Evolutionary conservation across 2,797 vertebrate species (phyloP).

Genomic region (Calcarius lapponicus): DNA sequence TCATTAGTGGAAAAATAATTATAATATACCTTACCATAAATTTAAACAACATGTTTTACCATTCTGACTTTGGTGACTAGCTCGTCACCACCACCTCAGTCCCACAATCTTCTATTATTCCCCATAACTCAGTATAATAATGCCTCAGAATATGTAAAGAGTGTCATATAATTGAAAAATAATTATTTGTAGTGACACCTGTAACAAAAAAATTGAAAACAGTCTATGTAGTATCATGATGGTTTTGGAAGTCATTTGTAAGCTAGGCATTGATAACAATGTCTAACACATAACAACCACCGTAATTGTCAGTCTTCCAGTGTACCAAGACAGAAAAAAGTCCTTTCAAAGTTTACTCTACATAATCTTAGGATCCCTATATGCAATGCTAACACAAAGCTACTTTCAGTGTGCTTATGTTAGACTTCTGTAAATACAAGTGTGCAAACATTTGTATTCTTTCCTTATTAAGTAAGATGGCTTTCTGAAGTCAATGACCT

Average conservation of each 20-base stretch:
- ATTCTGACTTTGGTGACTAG: background rate
- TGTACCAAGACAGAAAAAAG: background rate
- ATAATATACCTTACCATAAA: background rate
- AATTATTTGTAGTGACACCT: background rate
- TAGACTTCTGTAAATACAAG: background rate
- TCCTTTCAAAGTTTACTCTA: background rate
- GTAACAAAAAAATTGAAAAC: background rate
- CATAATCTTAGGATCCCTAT: background rate
- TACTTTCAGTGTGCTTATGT: background rate
- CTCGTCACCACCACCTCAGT: background rate
- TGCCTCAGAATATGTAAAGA: background rate
- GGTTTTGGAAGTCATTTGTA: background rate
- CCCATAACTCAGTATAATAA: background rate
- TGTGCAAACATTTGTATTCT: background rate
- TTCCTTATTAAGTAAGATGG: background rate
- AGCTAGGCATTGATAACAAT: background rate
- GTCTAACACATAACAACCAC: background rate
- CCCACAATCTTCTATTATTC: background rate
- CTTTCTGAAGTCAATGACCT: background rate
- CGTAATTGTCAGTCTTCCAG: background rate
- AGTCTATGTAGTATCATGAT: background rate
- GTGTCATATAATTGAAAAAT: background rate
- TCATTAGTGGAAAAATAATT: background rate
- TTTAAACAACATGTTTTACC: background rate
- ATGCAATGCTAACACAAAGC: background rate